Evolutionary conservation across 1,140 invertebrate genomes (phyloP).

Genomic region (Ridgeia piscesae): DNA sequence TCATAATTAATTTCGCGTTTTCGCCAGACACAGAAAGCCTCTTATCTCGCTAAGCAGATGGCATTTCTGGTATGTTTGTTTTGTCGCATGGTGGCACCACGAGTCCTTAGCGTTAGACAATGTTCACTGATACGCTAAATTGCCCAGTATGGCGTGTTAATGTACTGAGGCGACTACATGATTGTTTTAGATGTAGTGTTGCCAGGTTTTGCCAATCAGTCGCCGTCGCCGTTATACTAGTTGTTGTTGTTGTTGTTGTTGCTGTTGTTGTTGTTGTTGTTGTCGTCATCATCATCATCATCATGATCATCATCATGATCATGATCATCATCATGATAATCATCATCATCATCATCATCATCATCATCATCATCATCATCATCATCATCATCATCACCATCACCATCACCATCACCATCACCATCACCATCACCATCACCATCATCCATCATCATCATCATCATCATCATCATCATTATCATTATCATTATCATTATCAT

Average conservation of each 20-base stretch:
- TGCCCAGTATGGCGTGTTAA: background rate
- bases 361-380: background rate
- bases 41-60: background rate
- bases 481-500: background rate
- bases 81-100: background rate
- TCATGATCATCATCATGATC: background rate
- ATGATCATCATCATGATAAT: background rate
- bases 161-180: background rate
- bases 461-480: background rate
- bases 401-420: background rate
- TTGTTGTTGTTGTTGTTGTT: background rate
- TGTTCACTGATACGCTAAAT: background rate
- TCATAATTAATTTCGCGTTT: slow-evolving; percentile 1
- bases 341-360: background rate
- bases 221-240: background rate
- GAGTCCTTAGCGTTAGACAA: background rate
- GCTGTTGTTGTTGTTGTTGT: background rate
- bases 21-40: background rate
- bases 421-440: too few species aligned
- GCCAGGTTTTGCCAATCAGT: background rate
- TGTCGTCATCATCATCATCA: background rate
- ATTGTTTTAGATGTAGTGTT: background rate
- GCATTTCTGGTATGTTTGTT: background rate
- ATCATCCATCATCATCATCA: too few species aligned
- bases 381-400: background rate